Conservation (phyloP, 2,113 vertebrate species). For the Origma solitaria region DNA sequence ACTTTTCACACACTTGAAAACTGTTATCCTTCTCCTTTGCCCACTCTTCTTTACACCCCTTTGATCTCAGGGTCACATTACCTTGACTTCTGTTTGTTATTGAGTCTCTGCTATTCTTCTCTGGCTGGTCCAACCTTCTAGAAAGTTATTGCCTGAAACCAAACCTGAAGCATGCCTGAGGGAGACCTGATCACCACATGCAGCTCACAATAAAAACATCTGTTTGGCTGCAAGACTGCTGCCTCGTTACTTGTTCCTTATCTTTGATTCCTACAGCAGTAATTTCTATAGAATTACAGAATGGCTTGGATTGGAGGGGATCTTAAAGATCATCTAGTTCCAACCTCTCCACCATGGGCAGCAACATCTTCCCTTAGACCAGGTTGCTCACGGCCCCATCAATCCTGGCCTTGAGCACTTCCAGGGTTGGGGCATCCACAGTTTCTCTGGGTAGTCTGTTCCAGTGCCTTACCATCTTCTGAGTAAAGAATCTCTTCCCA, state of each 20-base stretch:
- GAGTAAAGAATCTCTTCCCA: neutral
- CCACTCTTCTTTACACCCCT: neutral
- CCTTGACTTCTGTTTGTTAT: neutral
- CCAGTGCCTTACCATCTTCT: neutral
- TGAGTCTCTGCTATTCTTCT: neutral
- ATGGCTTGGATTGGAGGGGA: neutral
- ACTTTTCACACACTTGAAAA: neutral
- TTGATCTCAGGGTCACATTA: neutral
- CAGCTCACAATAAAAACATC: neutral
- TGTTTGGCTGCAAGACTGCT: neutral
- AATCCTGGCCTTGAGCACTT: neutral
- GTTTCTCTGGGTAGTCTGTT: neutral
- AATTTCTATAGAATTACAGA: neutral
- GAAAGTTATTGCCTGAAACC: neutral
- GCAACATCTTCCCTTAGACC: neutral
- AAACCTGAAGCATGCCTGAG: neutral
- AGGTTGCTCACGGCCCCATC: neutral
- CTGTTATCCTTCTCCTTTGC: neutral
- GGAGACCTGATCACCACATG: neutral
- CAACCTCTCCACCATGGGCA: neutral
- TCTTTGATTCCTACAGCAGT: fast-evolving
- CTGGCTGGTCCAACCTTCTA: neutral
- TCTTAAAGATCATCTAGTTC: neutral
- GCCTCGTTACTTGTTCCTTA: neutral
- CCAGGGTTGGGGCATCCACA: neutral